A percentile compares a stretch with the other conserved stretches of the same genome.
Evolutionary conservation across 2,888 invertebrate species (phyloP).

Genomic region (Tineola bisselliella): DNA sequence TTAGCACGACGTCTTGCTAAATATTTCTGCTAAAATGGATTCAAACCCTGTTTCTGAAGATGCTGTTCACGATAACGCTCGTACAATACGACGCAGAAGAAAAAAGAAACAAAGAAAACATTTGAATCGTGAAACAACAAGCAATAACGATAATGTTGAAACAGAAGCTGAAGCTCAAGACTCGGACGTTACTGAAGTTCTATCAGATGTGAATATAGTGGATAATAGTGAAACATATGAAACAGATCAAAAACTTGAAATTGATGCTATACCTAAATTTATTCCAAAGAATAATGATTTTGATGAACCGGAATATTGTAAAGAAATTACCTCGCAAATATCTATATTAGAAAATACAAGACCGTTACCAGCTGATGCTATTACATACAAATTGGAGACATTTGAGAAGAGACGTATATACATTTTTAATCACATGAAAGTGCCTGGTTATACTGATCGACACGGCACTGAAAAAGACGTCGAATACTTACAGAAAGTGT

Average conservation of each 20-base stretch:
- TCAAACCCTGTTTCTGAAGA: not conserved
- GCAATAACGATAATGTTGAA: not conserved
- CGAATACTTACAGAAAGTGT: conserved; percentile 29
- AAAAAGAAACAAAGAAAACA: not conserved
- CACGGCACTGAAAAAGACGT: conserved; percentile 42
- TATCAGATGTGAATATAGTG: not conserved
- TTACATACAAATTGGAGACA: conserved; percentile 41
- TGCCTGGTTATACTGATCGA: conserved; percentile 30
- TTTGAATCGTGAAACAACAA: not conserved
- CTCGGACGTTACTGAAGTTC: not conserved
- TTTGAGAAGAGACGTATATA: conserved; percentile 41
- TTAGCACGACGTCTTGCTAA: not conserved
- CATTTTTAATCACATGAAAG: conserved; percentile 42
- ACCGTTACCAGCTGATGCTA: conserved; percentile 31
- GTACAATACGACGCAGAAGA: not conserved
- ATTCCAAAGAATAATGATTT: not conserved
- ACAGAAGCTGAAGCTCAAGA: not conserved
- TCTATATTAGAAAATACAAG: conserved; percentile 19
- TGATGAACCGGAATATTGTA: too few species aligned
- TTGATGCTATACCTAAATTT: not conserved
- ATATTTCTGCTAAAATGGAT: not conserved
- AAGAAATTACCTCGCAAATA: too few species aligned
- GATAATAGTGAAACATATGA: not conserved
- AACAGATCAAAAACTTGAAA: not conserved
- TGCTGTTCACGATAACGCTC: not conserved